Base-by-base conservation (phyloP, 2,888 invertebrate genomes). In the Pandemis heparana region DNA sequence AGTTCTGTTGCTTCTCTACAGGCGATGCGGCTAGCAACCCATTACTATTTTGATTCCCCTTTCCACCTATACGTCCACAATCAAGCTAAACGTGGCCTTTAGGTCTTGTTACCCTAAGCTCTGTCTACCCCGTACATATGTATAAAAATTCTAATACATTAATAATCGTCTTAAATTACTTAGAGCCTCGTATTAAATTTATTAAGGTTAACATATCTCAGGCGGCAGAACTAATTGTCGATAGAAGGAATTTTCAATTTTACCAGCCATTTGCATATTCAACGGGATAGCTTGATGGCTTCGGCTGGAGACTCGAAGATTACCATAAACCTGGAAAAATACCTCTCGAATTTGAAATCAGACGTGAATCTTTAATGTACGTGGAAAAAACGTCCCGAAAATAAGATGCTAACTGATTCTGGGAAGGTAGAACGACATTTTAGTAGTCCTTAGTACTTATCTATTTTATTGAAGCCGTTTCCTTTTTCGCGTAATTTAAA, bases 261-360 rank as follows among this genome's bases (percentile, higher is more conserved):
- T 85, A 89, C 87, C 87, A 84, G 82, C 81, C 80, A 90, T 91
- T 91, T 88, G 82, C 90, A 91, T 91, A 89, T 87, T 88, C 87
- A 89, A 89, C 86, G 87, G 80, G 80, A 76, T 78, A 56, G 81
- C 85, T 85, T 85, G 87, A 85, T 85, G 85, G 82, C 81, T 74
- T 64, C 53, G 53, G 82, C 80, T 75, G 64, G 77, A 80, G 85
- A 83, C 83, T 80, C 83, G 77, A 78, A 78, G 80, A 87, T 88
- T 87, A 83, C 80, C 85, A 89, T 88, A 82, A 82, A 83, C 83
- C 79, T 82, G 77, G 78, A 80, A 80, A 81, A 82, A 76, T 69
- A 67, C 71, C 70, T 65, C 70, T 53, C 62, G 70, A 41, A 65
- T 64, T 75, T 61, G 53, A 38, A 75, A 66, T 63, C 73, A 74